These are phyloP conservation scores for Pollenia griseotomentosa DNA, from an alignment of 2,888 invertebrate genomes.

Conservation along the genomic window DNA sequence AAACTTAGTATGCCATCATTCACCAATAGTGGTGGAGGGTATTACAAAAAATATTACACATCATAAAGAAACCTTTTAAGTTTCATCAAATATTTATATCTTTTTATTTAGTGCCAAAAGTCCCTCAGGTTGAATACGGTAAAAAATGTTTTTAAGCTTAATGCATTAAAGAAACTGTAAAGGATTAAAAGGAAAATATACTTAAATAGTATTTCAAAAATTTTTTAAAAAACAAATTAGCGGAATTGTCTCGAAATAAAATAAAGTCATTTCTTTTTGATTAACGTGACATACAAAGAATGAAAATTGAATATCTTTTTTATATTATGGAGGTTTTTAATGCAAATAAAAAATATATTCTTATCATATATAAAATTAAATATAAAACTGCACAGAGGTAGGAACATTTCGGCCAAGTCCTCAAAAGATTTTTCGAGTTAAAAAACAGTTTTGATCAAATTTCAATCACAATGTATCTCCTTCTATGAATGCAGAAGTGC, in stretches of 20 bases:
- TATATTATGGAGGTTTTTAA: too few species aligned
- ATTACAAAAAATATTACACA: neutral
- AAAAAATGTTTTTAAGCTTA: neutral
- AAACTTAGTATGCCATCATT: too few species aligned
- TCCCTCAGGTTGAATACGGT: slow-evolving; percentile 29
- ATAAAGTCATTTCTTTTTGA: neutral
- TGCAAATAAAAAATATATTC: too few species aligned
- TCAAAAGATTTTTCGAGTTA: too few species aligned
- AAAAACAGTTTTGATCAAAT: too few species aligned
- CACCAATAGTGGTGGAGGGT: too few species aligned
- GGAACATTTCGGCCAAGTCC: too few species aligned
- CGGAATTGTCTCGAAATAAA: neutral
- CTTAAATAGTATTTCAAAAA: neutral
- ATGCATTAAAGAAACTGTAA: neutral
- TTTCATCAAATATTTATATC: slow-evolving; percentile 20
- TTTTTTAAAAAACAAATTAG: neutral
- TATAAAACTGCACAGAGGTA: too few species aligned
- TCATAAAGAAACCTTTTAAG: neutral
- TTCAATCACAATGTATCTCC: too few species aligned
- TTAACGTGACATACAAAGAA: neutral
- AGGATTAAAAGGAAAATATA: neutral
- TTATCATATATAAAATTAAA: too few species aligned
- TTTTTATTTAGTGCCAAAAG: slow-evolving; percentile 3
- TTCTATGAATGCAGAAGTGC: too few species aligned
- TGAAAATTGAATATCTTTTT: neutral